Percentiles rank a stretch among this genome's conserved stretches.
These are phyloP conservation scores for Lemur catta DNA, from an alignment of 2,797 vertebrate species.

Conservation along the genomic window DNA sequence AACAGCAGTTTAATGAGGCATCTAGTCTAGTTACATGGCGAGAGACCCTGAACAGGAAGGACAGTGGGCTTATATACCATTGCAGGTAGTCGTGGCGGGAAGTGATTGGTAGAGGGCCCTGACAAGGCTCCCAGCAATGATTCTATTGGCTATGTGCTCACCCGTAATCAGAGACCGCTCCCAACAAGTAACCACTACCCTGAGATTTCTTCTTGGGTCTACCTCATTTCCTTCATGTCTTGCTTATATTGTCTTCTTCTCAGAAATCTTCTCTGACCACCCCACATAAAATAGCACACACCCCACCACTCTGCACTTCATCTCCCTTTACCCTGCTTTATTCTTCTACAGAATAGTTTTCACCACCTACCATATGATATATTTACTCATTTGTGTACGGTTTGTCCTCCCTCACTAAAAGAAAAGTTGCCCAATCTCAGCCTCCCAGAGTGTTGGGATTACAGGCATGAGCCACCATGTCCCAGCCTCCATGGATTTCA, in stretches of 20 bases:
- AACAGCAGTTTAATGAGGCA: too few relatives aligned
- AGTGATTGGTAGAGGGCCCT: too few relatives aligned
- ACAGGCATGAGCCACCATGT: not conserved
- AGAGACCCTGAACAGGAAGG: too few relatives aligned
- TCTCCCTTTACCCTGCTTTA: not conserved
- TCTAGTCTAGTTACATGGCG: too few relatives aligned
- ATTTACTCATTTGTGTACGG: not conserved
- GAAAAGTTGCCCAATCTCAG: not conserved
- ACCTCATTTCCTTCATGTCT: not conserved
- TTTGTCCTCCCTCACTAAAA: not conserved
- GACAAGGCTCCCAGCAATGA: too few relatives aligned
- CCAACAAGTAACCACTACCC: not conserved
- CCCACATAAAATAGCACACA: not conserved
- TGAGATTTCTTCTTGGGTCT: not conserved
- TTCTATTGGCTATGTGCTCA: too few relatives aligned
- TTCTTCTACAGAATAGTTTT: not conserved
- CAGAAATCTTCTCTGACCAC: not conserved
- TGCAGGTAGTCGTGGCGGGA: too few relatives aligned
- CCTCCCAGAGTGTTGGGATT: not conserved
- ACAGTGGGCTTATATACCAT: too few relatives aligned
- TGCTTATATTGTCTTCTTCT: not conserved
- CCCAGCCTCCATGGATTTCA: not conserved
- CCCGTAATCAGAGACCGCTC: too few relatives aligned
- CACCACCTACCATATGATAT: not conserved
- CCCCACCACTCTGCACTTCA: not conserved